Base-by-base conservation (phyloP, 2,797 vertebrate species). In the Pogoniulus pusillus region DNA sequence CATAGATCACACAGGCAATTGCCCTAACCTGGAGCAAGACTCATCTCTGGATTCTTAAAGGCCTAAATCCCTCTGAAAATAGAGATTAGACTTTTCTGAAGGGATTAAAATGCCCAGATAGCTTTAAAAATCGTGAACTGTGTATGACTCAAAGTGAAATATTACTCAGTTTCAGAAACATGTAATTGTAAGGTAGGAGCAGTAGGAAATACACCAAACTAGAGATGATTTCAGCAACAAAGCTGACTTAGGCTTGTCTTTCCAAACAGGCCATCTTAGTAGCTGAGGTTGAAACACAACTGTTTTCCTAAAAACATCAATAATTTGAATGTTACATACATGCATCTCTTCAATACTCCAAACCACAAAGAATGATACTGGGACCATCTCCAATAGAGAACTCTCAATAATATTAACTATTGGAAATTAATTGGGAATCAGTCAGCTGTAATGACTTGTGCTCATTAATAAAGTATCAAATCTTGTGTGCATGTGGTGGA, bases 1-100 rank as follows among this genome's bases (percentile, higher is more conserved):
- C 23, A 76, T 3, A 35, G 19, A 45, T 6, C 13, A 41, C 5
- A n/a, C 1, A 59, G 16, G 77, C 1, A 1, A 4, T 1, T 49
- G 27, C 35, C 16, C 39, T 78, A 63, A n/a, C 15, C 9, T 6
- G 7, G 9, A 74, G 10, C 7, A 92, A 60, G 12, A n/a, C 30
- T 16, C 16, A 74, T n/a, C 6, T 20, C 55, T 76, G 16, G 7
- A 35, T 37, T 51, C 22, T 39, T 30, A 47, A 60, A 8, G 7
- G 49, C 12, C 68, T 57, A 41, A 59, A 69, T 15, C 6, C 12
- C 7, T 35, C 29, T 82, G n/a, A 76, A 82, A 88, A 51, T 1
- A 1, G 12, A n/a, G 4, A 8, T 55, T 60, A 59, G 8, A 55
- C 7, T 63, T 59, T 75, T 90, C 63, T 68, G 17, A 55, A 35